Evolutionary conservation across 2,888 invertebrate species (phyloP).

Genomic region (Amphipoea lucens): DNA sequence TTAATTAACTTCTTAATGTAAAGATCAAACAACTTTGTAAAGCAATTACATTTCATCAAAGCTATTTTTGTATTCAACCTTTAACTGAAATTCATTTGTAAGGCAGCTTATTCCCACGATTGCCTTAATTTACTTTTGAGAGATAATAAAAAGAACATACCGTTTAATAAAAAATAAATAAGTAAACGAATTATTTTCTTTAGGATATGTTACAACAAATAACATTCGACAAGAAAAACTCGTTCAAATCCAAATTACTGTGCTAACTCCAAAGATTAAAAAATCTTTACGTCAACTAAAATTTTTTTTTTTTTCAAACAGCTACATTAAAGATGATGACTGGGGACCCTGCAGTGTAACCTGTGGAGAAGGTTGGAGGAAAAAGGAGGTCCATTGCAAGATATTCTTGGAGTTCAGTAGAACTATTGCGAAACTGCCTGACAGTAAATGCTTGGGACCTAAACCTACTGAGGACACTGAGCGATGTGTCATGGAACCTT

Average conservation of each 20-base stretch:
- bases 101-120: not conserved
- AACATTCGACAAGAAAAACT: slow-evolving; percentile 6
- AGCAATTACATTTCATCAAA: slow-evolving; percentile 2
- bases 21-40: slow-evolving; percentile 27
- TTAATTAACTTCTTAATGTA: slow-evolving; percentile 25
- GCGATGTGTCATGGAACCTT: slow-evolving; percentile 94
- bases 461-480: slow-evolving; percentile 96
- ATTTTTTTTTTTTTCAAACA: slow-evolving; percentile 76
- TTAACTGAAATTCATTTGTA: slow-evolving; percentile 1
- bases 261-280: not conserved
- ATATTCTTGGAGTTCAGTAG: slow-evolving; percentile 97
- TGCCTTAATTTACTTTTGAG: slow-evolving; percentile 24
- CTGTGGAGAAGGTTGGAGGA: slow-evolving; percentile 97
- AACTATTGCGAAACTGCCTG: slow-evolving; percentile 96
- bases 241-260: slow-evolving; percentile 28
- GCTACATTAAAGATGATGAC: slow-evolving; percentile 96
- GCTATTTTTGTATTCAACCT: slow-evolving; percentile 7
- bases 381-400: slow-evolving; percentile 97
- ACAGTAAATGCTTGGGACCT: slow-evolving; percentile 95
- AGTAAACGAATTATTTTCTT: not conserved
- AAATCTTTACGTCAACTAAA: slow-evolving; percentile 18
- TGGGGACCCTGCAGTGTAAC: slow-evolving; percentile 98
- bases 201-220: not conserved
- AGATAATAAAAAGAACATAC: not conserved
- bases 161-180: not conserved